Evolutionary conservation across 1,140 invertebrate species (phyloP).

Genomic region (Drosophila triauraria): DNA sequence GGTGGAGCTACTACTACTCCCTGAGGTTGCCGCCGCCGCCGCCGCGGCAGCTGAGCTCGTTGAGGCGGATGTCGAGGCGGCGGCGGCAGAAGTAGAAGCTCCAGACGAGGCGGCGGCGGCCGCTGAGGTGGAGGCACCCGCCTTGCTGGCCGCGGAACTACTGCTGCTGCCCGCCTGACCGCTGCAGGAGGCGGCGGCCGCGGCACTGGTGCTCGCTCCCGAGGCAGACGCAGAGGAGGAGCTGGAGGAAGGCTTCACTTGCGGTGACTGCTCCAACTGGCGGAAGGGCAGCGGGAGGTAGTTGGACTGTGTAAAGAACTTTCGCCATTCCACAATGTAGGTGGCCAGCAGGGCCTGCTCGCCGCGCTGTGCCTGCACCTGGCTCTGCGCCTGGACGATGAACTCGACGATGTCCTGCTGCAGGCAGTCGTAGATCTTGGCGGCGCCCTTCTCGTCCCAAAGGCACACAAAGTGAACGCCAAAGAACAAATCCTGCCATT

Average conservation of each 20-base stretch:
- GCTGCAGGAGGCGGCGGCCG: conserved; percentile 56
- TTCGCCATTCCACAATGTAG: conserved; percentile 98
- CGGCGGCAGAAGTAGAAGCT: conserved; percentile 76
- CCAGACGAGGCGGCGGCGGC: conserved; percentile 72
- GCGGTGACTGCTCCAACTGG: conserved; percentile 94
- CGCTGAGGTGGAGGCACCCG: conserved; percentile 61
- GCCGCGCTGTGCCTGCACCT: conserved; percentile 95
- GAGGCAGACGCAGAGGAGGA: conserved; percentile 53
- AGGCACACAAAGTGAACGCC: conserved; percentile 97
- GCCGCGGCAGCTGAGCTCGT: conserved; percentile 81
- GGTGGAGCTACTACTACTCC: conserved; percentile 61
- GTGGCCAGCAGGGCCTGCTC: conserved; percentile 97
- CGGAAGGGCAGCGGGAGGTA: conserved; percentile 98
- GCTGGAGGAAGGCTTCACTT: conserved; percentile 70
- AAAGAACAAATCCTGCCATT: conserved; percentile 99
- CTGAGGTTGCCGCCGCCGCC: conserved; percentile 30
- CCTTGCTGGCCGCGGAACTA: conserved; percentile 52
- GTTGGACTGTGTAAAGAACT: conserved; percentile 98
- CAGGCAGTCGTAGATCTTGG: conserved; percentile 94
- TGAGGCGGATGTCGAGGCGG: conserved; percentile 80
- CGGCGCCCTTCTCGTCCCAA: conserved; percentile 97
- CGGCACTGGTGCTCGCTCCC: conserved; percentile 52
- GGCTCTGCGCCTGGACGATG: conserved; percentile 96
- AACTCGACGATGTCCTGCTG: conserved; percentile 97
- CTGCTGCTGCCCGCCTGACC: conserved; percentile 40